Evolutionary conservation across 2,888 invertebrate genomes (phyloP).

Genomic region (Sphecodes monilicornis): DNA sequence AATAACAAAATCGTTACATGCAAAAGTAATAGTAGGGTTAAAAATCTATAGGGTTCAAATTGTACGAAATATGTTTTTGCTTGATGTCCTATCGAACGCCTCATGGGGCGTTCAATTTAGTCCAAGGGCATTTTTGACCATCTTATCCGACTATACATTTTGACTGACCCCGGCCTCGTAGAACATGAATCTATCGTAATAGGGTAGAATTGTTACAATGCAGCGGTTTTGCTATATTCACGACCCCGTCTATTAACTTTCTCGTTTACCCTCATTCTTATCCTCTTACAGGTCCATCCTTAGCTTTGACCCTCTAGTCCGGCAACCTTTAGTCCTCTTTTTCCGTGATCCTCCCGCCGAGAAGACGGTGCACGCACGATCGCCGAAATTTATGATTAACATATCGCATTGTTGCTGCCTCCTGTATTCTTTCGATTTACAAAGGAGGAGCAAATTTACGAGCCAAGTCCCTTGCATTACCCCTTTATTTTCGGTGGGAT

Average conservation of each 20-base stretch:
- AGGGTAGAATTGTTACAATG: background rate
- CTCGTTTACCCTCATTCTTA: constrained; percentile 28
- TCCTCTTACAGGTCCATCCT: constrained; percentile 13
- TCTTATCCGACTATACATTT: no score
- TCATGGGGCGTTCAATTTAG: no score
- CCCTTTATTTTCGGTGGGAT: constrained; percentile 47
- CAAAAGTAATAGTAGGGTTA: no score
- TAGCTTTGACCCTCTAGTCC: constrained; percentile 14
- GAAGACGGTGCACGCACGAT: constrained; percentile 33
- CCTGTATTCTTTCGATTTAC: constrained; percentile 56
- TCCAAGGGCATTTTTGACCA: no score
- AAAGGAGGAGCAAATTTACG: constrained; percentile 60
- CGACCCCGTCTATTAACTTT: background rate
- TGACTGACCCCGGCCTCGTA: background rate
- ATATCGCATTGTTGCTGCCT: constrained; percentile 61
- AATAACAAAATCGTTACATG: no score
- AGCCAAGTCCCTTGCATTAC: constrained; percentile 41
- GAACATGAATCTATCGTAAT: background rate
- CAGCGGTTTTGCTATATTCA: background rate
- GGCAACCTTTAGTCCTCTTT: constrained; percentile 9
- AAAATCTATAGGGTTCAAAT: no score
- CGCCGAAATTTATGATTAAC: constrained; percentile 66
- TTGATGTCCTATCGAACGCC: no score
- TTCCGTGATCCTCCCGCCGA: constrained; percentile 40
- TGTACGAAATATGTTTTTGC: no score